Percentiles rank a stretch among this genome's conserved stretches.
Evolutionary conservation across 2,113 vertebrate genomes (phyloP).

Genomic region (Syrrhaptes paradoxus): DNA sequence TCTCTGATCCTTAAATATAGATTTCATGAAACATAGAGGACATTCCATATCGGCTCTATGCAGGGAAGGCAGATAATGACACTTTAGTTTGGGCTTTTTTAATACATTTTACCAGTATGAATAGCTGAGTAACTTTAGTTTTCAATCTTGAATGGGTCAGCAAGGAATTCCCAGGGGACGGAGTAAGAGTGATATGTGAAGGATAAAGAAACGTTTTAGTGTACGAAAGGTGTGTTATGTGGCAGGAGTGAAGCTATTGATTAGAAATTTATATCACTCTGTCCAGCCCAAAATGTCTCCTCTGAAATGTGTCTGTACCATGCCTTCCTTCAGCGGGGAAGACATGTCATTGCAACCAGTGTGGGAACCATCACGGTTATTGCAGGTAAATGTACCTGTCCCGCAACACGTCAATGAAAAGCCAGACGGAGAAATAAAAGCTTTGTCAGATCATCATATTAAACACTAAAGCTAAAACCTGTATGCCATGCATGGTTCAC

Average conservation of each 20-base stretch:
- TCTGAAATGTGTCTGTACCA: background rate
- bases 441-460: background rate
- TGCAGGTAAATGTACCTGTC: background rate
- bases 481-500: background rate
- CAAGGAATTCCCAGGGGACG: constrained; percentile 16
- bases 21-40: background rate
- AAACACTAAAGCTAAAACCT: background rate
- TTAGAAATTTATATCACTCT: constrained; percentile 15
- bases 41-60: background rate
- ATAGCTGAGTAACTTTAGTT: constrained; percentile 15
- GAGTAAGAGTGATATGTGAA: background rate
- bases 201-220: constrained; percentile 1
- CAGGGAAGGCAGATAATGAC: background rate
- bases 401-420: background rate
- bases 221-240: constrained; percentile 22
- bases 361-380: background rate
- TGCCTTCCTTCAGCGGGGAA: background rate
- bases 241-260: background rate
- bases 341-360: background rate
- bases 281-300: background rate
- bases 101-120: background rate
- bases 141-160: constrained; percentile 33
- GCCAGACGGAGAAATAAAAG: background rate
- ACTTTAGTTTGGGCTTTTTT: background rate
- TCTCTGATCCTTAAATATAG: constrained; percentile 27